These are phyloP conservation scores for Ormyrus nitidulus DNA, from an alignment of 2,888 invertebrate genomes.

Conservation along the genomic window DNA sequence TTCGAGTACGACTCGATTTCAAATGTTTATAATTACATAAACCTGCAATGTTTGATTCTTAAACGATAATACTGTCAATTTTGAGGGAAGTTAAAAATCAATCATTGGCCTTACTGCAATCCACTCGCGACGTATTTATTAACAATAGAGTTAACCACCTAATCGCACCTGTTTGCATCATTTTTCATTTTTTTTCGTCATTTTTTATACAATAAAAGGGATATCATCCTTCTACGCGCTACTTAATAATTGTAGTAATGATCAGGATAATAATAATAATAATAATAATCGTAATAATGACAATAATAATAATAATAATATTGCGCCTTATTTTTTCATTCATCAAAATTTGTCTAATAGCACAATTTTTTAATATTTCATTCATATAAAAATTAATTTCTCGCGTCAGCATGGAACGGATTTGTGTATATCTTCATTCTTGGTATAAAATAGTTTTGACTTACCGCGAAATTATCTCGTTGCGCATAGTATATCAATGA, in stretches of 20 bases:
- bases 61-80: not conserved
- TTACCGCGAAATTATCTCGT: conserved; percentile 53
- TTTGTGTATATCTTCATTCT: conserved; percentile 48
- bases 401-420: conserved; percentile 56
- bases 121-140: conserved; percentile 72
- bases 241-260: conserved; percentile 63
- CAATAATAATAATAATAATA: conserved; percentile 56
- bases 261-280: conserved; percentile 59
- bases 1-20: not conserved
- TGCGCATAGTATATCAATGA: conserved; percentile 54
- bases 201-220: conserved; percentile 72
- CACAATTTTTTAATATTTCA: conserved; percentile 37
- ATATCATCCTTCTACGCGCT: conserved; percentile 66
- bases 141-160: conserved; percentile 73
- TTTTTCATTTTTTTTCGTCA: conserved; percentile 63
- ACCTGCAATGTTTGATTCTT: not conserved
- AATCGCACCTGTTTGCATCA: conserved; percentile 67
- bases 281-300: conserved; percentile 59
- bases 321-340: conserved; percentile 46
- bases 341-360: conserved; percentile 45
- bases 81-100: conserved; percentile 47
- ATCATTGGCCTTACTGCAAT: conserved; percentile 66
- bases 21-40: not conserved
- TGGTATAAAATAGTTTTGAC: conserved; percentile 56
- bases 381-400: conserved; percentile 58